Evolutionary conservation across 2,888 invertebrate species (phyloP).

Genomic region (Drosophila rubida): DNA sequence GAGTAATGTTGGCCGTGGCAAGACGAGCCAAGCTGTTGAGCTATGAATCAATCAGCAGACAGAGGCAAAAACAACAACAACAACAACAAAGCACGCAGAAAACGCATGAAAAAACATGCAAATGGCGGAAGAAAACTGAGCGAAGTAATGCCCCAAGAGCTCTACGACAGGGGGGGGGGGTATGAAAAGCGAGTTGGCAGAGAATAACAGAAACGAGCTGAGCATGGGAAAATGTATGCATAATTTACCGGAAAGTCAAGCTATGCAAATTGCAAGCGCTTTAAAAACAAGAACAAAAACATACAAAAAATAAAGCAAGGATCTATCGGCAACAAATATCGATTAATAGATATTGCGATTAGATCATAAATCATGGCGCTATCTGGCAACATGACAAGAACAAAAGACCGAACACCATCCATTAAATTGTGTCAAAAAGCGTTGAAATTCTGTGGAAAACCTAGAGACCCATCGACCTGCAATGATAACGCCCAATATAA

Average conservation of each 20-base stretch:
- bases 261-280: not conserved
- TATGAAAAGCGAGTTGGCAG: not conserved
- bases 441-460: not conserved
- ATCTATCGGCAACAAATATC: not conserved
- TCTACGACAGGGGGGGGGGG: not conserved
- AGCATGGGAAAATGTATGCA: not conserved
- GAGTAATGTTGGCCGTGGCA: conserved; percentile 12
- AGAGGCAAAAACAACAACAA: not conserved
- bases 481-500: conserved; percentile 2
- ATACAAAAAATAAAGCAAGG: not conserved
- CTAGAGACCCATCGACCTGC: not conserved
- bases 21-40: conserved; percentile 16
- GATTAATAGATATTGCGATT: not conserved
- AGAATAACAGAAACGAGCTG: not conserved
- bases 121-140: not conserved
- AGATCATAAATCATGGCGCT: conserved; percentile 1
- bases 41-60: conserved; percentile 20
- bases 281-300: no score
- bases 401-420: not conserved
- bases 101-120: conserved; percentile 1
- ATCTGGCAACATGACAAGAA: not conserved
- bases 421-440: conserved; percentile 1
- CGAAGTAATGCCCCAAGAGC: not conserved
- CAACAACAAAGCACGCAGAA: not conserved
- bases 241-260: not conserved